Percentiles rank a stretch among this genome's conserved stretches.
These are phyloP conservation scores for Rallus limicola DNA, from an alignment of 2,113 vertebrate species.

Conservation along the genomic window DNA sequence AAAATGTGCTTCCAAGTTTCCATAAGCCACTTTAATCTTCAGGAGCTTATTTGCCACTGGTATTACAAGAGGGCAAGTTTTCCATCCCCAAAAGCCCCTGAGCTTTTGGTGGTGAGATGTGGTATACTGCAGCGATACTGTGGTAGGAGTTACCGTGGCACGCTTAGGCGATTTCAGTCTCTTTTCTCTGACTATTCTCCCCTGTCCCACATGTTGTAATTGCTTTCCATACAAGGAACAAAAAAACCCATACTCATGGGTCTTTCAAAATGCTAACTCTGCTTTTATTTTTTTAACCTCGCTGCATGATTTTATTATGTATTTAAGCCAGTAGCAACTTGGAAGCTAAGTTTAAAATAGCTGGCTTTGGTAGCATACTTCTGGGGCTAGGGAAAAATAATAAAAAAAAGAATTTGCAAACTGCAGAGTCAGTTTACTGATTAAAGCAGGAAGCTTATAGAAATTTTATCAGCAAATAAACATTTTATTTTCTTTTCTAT, in stretches of 20 bases:
- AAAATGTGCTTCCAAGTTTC: not conserved
- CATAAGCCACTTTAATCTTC: not conserved
- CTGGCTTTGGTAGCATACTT: not conserved
- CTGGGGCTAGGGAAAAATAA: not conserved
- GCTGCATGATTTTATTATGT: not conserved
- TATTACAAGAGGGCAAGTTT: not conserved
- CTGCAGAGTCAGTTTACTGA: not conserved
- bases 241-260: not conserved
- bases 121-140: not conserved
- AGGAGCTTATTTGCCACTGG: not conserved
- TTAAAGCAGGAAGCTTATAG: not conserved
- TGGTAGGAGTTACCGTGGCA: not conserved
- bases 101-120: not conserved
- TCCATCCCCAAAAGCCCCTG: not conserved
- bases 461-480: constrained; percentile 4
- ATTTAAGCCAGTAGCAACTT: constrained; percentile 4
- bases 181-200: not conserved
- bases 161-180: not conserved
- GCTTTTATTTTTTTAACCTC: constrained; percentile 28
- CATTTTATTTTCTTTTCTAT: constrained; percentile 38
- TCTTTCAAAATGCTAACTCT: constrained; percentile 28
- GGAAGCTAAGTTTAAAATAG: not conserved
- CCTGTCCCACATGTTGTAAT: not conserved
- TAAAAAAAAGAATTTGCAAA: not conserved
- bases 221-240: not conserved